A percentile compares a stretch with the other conserved stretches of the same genome.
phyloP scores from a whole-genome alignment of 2,888 invertebrate species.

The Drosophila pseudotalamancana region DNA sequence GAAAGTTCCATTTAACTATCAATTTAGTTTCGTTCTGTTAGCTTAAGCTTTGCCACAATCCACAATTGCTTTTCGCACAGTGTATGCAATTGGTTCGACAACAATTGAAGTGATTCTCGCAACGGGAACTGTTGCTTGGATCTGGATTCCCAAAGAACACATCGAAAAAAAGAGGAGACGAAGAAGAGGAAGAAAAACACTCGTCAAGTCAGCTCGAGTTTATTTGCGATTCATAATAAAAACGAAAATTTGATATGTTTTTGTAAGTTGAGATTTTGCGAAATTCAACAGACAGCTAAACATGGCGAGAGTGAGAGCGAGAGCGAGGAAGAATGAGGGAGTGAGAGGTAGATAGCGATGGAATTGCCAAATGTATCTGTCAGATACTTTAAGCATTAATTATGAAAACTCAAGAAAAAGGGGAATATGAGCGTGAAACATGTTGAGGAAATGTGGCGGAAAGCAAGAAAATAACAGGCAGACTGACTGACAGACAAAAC shows the following conservation, averaged over 20 bases:
- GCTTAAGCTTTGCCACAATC: not conserved
- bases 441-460: constrained; percentile 25
- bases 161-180: not conserved
- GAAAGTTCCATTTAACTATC: too few relatives aligned
- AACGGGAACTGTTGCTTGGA: constrained; percentile 36
- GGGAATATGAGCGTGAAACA: not conserved
- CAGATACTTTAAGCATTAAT: constrained; percentile 59
- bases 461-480: constrained; percentile 11
- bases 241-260: constrained; percentile 75
- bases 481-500: constrained; percentile 31
- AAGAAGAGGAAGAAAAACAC: constrained; percentile 8
- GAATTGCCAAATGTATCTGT: constrained; percentile 69
- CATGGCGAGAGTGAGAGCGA: not conserved
- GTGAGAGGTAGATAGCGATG: constrained; percentile 17
- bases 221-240: constrained; percentile 76
- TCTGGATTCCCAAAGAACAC: constrained; percentile 10
- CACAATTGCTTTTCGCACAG: constrained; percentile 13
- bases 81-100: constrained; percentile 12
- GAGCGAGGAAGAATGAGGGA: not conserved
- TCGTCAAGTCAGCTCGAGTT: constrained; percentile 45
- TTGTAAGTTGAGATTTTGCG: constrained; percentile 77
- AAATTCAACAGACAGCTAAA: constrained; percentile 44
- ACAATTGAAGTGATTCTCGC: constrained; percentile 28
- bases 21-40: not conserved
- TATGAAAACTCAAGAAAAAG: constrained; percentile 39